phyloP scores from a whole-genome alignment of 2,888 invertebrate genomes.

The Dioctria linearis region DNA sequence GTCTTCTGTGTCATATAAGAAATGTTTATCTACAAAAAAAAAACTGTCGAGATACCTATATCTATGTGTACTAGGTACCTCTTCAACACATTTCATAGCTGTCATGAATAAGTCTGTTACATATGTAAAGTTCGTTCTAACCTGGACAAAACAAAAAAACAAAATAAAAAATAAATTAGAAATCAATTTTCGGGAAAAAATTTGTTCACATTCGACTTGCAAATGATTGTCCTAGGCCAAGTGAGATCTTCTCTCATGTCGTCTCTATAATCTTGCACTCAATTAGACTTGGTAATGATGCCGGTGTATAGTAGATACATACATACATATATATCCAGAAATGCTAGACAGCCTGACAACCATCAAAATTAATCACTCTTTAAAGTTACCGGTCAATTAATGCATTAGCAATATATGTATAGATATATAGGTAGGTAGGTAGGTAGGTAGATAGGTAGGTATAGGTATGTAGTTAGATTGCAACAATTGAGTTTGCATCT shows the following conservation, averaged over 20 bases:
- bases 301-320: no score
- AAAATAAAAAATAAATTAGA: neutral
- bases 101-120: conserved; percentile 1
- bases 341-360: neutral
- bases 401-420: neutral
- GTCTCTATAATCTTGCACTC: neutral
- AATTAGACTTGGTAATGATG: neutral
- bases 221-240: neutral
- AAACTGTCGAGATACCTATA: no score
- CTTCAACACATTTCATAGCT: neutral
- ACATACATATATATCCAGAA: neutral
- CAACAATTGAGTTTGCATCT: neutral
- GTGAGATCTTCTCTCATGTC: neutral
- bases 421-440: no score
- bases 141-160: no score
- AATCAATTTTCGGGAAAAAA: neutral
- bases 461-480: neutral
- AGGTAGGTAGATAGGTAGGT: neutral
- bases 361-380: neutral
- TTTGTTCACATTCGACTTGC: neutral
- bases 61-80: no score
- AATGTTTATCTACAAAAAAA: no score
- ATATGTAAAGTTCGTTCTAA: neutral
- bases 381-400: neutral
- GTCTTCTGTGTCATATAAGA: no score